A percentile compares a stretch with the other conserved stretches of the same genome.
Conservation (phyloP, 2,113 vertebrate species). For the Macaca nemestrina region DNA sequence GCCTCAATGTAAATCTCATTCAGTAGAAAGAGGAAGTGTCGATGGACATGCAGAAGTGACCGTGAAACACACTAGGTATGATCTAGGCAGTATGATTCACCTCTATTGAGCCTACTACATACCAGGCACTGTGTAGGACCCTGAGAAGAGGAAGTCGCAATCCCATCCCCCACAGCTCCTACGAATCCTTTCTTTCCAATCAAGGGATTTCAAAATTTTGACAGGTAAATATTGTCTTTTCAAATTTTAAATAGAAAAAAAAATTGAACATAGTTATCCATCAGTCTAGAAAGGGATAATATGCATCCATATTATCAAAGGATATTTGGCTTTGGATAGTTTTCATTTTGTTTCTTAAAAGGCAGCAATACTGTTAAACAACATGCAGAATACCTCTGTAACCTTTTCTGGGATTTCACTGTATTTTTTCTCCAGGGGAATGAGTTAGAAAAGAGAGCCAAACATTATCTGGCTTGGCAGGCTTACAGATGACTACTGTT, state of each 20-base stretch:
- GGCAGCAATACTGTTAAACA: not conserved
- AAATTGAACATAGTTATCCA: not conserved
- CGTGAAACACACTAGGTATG: not conserved
- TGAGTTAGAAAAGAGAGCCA: constrained; percentile 13
- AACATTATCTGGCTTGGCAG: not conserved
- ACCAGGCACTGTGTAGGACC: not conserved
- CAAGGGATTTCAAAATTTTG: constrained; percentile 37
- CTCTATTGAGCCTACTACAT: not conserved
- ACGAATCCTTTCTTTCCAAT: constrained; percentile 24
- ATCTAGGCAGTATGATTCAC: not conserved
- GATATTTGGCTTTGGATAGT: not conserved
- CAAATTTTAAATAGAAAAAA: constrained; percentile 19
- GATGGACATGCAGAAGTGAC: not conserved
- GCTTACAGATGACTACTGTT: not conserved
- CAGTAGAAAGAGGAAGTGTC: constrained; percentile 42
- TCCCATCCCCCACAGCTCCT: not conserved
- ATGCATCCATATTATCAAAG: not conserved
- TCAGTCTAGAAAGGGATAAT: not conserved
- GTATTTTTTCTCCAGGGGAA: not conserved
- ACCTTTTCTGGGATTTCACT: constrained; percentile 14
- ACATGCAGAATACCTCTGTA: not conserved
- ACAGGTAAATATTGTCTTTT: constrained; percentile 60
- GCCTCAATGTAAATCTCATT: constrained; percentile 48
- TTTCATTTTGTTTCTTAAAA: constrained; percentile 41
- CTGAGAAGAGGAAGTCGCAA: not conserved